Conservation (phyloP, 2,888 invertebrate species). For the Ophioninae sp. region DNA sequence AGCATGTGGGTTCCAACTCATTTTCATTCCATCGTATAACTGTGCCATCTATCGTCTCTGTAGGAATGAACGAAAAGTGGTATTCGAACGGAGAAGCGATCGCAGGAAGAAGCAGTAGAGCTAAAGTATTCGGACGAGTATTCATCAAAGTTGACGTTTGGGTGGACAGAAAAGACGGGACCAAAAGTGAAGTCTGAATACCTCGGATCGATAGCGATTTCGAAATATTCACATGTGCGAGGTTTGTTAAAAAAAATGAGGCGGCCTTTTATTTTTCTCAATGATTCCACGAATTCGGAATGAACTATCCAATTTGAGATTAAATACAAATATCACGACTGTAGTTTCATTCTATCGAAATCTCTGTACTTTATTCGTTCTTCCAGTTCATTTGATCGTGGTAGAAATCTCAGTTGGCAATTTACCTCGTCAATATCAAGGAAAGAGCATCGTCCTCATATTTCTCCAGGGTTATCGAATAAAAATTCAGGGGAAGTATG, state of each 20-base stretch:
- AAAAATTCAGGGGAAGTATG: slow-evolving; percentile 52
- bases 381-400: slow-evolving; percentile 45
- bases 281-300: too few species aligned
- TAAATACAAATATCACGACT: neutral
- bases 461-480: neutral
- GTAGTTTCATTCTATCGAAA: slow-evolving; percentile 35
- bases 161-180: slow-evolving; percentile 39
- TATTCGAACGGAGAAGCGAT: slow-evolving; percentile 34
- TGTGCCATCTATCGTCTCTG: slow-evolving; percentile 32
- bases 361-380: slow-evolving; percentile 19
- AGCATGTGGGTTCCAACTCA: slow-evolving; percentile 31
- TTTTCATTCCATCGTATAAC: slow-evolving; percentile 53
- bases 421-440: slow-evolving; percentile 57
- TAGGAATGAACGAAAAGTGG: slow-evolving; percentile 49
- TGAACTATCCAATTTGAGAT: too few species aligned
- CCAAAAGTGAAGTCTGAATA: neutral
- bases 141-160: slow-evolving; percentile 9
- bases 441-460: slow-evolving; percentile 33
- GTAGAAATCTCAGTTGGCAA: slow-evolving; percentile 27
- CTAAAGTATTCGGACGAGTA: slow-evolving; percentile 6
- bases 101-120: neutral
- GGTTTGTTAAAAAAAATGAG: too few species aligned
- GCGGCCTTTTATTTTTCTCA: too few species aligned
- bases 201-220: too few species aligned
- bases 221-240: too few species aligned